phyloP scores from a whole-genome alignment of 2,113 vertebrate genomes.

The Lophura nycthemera region DNA sequence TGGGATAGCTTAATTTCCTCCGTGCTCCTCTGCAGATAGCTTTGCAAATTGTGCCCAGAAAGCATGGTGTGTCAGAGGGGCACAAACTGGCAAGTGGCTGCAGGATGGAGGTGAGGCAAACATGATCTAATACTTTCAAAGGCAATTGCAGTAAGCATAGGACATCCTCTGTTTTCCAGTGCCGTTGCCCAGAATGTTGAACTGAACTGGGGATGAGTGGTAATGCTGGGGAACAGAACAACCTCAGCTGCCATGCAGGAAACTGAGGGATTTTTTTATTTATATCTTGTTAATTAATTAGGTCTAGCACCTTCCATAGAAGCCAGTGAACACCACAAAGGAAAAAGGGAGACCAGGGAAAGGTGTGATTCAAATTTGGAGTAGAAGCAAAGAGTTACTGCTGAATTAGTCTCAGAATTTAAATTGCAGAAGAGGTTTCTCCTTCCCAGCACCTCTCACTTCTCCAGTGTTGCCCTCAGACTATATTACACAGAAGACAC shows the following conservation, averaged over 20 bases:
- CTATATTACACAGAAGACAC: slow-evolving; percentile 26
- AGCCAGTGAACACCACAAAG: background rate
- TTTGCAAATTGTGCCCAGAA: background rate
- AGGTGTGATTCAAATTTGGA: background rate
- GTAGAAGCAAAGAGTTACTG: background rate
- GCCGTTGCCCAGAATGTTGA: background rate
- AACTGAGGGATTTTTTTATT: background rate
- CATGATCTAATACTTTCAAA: background rate
- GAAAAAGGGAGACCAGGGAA: background rate
- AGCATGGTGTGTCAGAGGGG: background rate
- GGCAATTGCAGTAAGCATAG: background rate
- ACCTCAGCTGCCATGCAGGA: background rate
- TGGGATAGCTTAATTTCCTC: background rate
- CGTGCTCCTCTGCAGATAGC: background rate
- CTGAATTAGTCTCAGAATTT: background rate
- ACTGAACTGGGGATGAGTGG: background rate
- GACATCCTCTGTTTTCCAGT: background rate
- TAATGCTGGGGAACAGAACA: background rate
- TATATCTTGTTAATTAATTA: background rate
- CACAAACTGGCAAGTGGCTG: background rate
- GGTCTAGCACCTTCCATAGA: background rate
- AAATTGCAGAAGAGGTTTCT: background rate
- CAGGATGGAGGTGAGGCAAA: background rate
- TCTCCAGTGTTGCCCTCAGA: slow-evolving; percentile 8
- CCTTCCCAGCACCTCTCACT: background rate